Evolutionary conservation across 2,113 vertebrate genomes (phyloP).

Genomic region (Paralichthys olivaceus): DNA sequence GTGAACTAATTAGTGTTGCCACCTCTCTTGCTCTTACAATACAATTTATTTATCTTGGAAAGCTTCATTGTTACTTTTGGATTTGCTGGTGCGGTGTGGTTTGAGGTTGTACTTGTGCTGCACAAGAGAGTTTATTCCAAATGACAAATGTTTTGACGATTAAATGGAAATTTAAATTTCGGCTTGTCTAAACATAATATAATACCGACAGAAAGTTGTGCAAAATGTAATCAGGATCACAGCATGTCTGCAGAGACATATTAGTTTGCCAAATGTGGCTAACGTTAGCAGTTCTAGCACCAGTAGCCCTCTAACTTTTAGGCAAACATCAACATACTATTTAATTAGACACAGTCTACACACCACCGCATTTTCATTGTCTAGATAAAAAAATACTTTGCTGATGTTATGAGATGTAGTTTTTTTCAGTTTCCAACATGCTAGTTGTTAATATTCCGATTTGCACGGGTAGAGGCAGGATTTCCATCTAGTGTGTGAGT

Average conservation of each 20-base stretch:
- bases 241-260: not conserved
- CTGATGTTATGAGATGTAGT: too few species aligned
- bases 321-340: not conserved
- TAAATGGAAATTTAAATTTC: not conserved
- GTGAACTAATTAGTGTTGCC: constrained; percentile 40
- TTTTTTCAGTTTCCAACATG: too few species aligned
- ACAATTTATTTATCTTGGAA: constrained; percentile 46
- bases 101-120: constrained; percentile 53
- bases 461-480: too few species aligned
- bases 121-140: not conserved
- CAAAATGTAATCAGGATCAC: not conserved
- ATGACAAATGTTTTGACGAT: not conserved
- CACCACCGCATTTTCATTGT: too few species aligned
- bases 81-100: constrained; percentile 40
- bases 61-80: constrained; percentile 33
- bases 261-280: not conserved
- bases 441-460: too few species aligned
- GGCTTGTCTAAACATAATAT: not conserved
- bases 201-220: not conserved
- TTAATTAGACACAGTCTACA: not conserved
- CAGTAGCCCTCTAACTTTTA: not conserved
- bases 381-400: not conserved
- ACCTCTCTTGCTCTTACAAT: constrained; percentile 30
- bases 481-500: too few species aligned
- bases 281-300: not conserved